phyloP scores from a whole-genome alignment of 2,113 vertebrate species.

The Epinephelus fuscoguttatus region DNA sequence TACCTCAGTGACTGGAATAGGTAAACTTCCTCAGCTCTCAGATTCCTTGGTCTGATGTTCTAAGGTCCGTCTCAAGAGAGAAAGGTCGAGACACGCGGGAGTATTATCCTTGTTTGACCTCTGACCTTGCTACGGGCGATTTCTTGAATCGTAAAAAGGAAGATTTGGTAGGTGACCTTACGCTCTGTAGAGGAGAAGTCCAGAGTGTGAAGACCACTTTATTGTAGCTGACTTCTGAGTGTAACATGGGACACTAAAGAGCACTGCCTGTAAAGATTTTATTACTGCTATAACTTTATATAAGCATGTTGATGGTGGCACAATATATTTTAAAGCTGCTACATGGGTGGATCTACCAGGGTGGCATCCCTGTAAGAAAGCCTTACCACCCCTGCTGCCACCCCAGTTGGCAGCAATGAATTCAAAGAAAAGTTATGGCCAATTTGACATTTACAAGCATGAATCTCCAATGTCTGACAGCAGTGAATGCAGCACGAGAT shows the following conservation, averaged over 20 bases:
- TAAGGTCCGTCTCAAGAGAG: neutral
- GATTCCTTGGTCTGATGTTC: neutral
- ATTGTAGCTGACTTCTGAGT: neutral
- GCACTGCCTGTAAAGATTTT: neutral
- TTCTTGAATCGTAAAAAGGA: neutral
- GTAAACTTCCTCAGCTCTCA: neutral
- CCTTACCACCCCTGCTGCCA: too few relatives aligned
- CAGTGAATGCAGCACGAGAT: too few relatives aligned
- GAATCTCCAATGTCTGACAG: too few relatives aligned
- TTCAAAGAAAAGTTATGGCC: too few relatives aligned
- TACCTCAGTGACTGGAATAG: neutral
- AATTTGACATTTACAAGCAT: too few relatives aligned
- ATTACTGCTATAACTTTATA: neutral
- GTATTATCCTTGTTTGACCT: neutral
- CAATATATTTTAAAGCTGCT: neutral
- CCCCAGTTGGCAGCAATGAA: too few relatives aligned
- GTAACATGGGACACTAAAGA: neutral
- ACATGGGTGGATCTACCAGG: too few relatives aligned
- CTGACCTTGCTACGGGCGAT: neutral
- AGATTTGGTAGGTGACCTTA: neutral
- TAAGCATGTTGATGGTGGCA: too few relatives aligned
- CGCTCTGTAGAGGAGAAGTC: neutral
- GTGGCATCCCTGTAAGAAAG: too few relatives aligned
- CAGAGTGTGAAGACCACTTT: neutral
- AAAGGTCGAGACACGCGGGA: neutral